Evolutionary conservation across 2,888 invertebrate genomes (phyloP).

Genomic region (Carabus problematicus): DNA sequence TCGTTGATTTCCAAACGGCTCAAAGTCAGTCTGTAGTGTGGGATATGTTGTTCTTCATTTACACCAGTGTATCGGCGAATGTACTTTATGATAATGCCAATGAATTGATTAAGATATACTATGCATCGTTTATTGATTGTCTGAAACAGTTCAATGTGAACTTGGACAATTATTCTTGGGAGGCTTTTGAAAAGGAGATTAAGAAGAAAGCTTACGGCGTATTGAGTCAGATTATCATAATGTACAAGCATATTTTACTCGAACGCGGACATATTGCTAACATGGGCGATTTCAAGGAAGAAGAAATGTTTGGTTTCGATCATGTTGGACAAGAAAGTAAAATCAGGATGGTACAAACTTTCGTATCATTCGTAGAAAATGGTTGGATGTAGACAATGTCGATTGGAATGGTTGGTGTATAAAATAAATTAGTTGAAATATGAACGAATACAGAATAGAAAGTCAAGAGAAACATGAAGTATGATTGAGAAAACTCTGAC

Average conservation of each 20-base stretch:
- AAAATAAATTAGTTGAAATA: no score
- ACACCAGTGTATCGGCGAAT: slow-evolving; percentile 46
- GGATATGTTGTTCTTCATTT: slow-evolving; percentile 50
- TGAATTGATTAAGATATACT: slow-evolving; percentile 29
- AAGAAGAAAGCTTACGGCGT: slow-evolving; percentile 58
- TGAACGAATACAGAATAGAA: no score
- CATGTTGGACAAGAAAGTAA: slow-evolving; percentile 54
- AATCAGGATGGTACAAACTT: slow-evolving; percentile 52
- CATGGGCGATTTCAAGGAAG: slow-evolving; percentile 58
- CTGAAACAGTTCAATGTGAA: slow-evolving; percentile 28
- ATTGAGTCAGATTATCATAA: slow-evolving; percentile 60
- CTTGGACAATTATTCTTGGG: slow-evolving; percentile 55
- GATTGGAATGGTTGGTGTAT: no score
- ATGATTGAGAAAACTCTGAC: no score
- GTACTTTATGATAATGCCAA: slow-evolving; percentile 32
- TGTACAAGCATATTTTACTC: slow-evolving; percentile 62
- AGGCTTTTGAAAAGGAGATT: slow-evolving; percentile 59
- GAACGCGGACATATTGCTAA: slow-evolving; percentile 59
- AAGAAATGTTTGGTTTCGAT: slow-evolving; percentile 56
- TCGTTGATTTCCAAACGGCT: slow-evolving; percentile 51
- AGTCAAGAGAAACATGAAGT: no score
- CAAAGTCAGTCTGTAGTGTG: slow-evolving; percentile 46
- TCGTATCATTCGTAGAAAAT: slow-evolving; percentile 19
- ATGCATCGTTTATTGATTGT: slow-evolving; percentile 26
- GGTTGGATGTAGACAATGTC: slow-evolving; percentile 13